Evolutionary conservation across 2,888 invertebrate genomes (phyloP), one percentile per base, ranked within the genome.

Genomic region (Chymomyza caudatula): DNA sequence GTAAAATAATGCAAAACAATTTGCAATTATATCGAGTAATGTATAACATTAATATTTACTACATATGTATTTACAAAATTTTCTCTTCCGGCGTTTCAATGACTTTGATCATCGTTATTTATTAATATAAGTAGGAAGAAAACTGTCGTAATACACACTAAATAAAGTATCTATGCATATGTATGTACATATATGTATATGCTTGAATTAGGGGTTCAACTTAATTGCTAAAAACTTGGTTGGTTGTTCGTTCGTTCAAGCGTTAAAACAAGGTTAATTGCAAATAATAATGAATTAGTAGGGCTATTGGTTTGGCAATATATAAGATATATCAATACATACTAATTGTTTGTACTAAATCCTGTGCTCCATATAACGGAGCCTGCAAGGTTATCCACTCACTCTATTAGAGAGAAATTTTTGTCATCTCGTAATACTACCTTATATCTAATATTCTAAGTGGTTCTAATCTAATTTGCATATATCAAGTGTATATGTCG

Each of bases 1-100:
- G 96, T 96, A 96, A 96, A 89, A 87, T 87, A 86, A 82, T 88
- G 88, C 88, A 89, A 88, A 78, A 76, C 73, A 83, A 80, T 80
- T 85, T 87, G 89, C 89, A 78, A 76, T 75, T 71, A 80, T 74
- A 82, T 78, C 85, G 90, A 88, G 90, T 89, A 89, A 89, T 83
- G 90, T 90, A 89, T 89, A 87, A 76, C 69, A 82, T 67, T 78
- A 74, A 74, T 37, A 37, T 87, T 83, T 82, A 76, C 85, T 83
- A 77, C 74, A 83, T 84, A 74, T 72, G 74, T 71, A 76, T 62
- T 70, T 63, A 69, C 49, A 52, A 29, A 51, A 53, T 37, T 54
- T 52, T 54, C 11, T 54, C 37, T 52, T 52, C 20, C 44, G 44
- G 52, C 54, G 60, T 63, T 37, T 47, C 47, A 19, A 47, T 47